Conservation (phyloP, 2,888 invertebrate genomes). For the Alentia gelatinosa region DNA sequence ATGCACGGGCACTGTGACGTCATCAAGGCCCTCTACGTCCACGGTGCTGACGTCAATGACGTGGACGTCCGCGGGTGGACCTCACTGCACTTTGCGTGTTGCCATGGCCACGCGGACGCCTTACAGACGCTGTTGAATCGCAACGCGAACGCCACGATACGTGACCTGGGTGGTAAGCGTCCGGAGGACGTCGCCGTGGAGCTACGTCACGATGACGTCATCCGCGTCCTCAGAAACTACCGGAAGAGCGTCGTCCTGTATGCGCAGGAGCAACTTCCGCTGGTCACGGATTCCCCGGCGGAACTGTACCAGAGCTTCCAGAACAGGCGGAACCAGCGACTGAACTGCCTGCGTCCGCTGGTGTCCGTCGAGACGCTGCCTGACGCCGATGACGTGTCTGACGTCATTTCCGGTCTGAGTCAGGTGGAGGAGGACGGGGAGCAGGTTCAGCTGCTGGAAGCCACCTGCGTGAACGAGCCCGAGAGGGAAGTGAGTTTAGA, state of each 20-base stretch:
- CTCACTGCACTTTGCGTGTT: conserved; percentile 35
- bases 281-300: not conserved
- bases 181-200: conserved; percentile 23
- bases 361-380: not conserved
- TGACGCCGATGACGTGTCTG: not conserved
- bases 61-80: not conserved
- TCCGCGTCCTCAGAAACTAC: not conserved
- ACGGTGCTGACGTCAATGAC: not conserved
- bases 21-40: not conserved
- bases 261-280: not conserved
- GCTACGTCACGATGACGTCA: not conserved
- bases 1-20: not conserved
- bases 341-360: not conserved
- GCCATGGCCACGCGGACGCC: not conserved
- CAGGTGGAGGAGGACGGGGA: not conserved
- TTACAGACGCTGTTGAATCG: conserved; percentile 10
- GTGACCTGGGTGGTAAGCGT: not conserved
- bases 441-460: not conserved
- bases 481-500: not conserved
- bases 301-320: not conserved
- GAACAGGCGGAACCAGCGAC: not conserved
- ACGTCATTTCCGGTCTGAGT: not conserved
- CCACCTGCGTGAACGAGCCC: not conserved
- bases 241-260: not conserved
- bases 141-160: not conserved